These are phyloP conservation scores for Accipiter virgatus DNA, from an alignment of 2,113 vertebrate species.

Conservation along the genomic window DNA sequence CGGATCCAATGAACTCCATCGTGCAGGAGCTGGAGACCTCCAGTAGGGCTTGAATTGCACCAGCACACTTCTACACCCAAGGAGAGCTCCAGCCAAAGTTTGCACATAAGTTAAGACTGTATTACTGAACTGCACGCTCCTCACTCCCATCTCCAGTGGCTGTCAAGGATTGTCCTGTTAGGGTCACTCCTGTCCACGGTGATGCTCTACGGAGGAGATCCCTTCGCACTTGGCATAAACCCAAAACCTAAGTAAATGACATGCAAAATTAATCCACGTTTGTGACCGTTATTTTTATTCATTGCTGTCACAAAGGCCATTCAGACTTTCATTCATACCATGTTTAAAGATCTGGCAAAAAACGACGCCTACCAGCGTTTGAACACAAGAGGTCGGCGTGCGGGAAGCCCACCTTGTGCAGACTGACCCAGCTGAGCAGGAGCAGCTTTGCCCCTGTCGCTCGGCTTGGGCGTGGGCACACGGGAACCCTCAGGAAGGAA, in stretches of 20 bases:
- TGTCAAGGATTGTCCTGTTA: fast-evolving
- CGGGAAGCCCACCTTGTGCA: not conserved
- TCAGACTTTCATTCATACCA: not conserved
- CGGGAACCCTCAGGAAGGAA: not conserved
- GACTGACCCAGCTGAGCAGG: not conserved
- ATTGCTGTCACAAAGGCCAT: not conserved
- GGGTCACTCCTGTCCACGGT: not conserved
- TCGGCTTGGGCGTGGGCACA: not conserved
- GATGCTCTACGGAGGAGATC: too few species aligned
- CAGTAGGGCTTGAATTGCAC: fast-evolving
- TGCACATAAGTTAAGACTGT: fast-evolving
- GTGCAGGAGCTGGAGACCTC: not conserved
- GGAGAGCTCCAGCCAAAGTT: not conserved
- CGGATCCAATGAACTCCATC: fast-evolving
- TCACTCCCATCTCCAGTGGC: fast-evolving
- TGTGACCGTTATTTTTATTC: not conserved
- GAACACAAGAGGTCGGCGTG: not conserved
- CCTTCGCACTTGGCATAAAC: conserved; percentile 4
- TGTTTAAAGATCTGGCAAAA: conserved; percentile 19
- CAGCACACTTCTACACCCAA: too few species aligned
- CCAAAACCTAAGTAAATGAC: not conserved
- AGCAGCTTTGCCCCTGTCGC: not conserved
- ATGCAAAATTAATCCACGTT: not conserved
- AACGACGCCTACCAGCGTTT: not conserved
- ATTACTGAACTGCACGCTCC: fast-evolving